Evolutionary conservation across 1,140 invertebrate genomes (phyloP).

Genomic region (Lepidurus couesii): DNA sequence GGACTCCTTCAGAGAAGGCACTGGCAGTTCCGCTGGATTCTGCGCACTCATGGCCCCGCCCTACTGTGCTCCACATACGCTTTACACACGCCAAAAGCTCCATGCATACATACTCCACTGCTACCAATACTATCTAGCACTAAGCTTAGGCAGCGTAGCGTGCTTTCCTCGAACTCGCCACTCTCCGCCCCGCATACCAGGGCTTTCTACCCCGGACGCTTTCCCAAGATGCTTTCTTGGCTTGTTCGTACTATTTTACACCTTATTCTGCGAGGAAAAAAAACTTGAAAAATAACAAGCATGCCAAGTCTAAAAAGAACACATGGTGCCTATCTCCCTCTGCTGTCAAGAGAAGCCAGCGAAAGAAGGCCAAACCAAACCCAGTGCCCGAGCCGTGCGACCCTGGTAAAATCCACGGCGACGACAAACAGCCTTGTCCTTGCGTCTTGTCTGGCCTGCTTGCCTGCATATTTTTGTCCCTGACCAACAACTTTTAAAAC

Average conservation of each 20-base stretch:
- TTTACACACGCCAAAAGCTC: not conserved
- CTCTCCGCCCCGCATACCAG: not conserved
- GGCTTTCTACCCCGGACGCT: not conserved
- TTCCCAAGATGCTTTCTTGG: not conserved
- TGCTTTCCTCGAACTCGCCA: not conserved
- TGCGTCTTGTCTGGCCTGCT: constrained; percentile 16
- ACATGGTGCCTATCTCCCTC: not conserved
- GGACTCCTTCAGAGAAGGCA: no score
- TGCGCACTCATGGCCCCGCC: not conserved
- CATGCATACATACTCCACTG: not conserved
- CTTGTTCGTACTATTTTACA: not conserved
- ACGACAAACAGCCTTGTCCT: constrained; percentile 21
- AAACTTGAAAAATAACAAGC: not conserved
- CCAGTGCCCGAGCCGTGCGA: not conserved
- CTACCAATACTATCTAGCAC: no score
- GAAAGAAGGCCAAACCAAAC: not conserved
- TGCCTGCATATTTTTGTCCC: not conserved
- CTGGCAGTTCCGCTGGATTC: not conserved
- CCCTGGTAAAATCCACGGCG: constrained; percentile 20
- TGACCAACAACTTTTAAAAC: not conserved
- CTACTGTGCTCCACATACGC: not conserved
- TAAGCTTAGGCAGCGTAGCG: not conserved
- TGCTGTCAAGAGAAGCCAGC: not conserved
- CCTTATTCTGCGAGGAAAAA: not conserved
- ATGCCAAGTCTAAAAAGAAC: constrained; percentile 4